These are phyloP conservation scores for Smithornis capensis DNA, from an alignment of 2,113 vertebrate species.

Conservation along the genomic window DNA sequence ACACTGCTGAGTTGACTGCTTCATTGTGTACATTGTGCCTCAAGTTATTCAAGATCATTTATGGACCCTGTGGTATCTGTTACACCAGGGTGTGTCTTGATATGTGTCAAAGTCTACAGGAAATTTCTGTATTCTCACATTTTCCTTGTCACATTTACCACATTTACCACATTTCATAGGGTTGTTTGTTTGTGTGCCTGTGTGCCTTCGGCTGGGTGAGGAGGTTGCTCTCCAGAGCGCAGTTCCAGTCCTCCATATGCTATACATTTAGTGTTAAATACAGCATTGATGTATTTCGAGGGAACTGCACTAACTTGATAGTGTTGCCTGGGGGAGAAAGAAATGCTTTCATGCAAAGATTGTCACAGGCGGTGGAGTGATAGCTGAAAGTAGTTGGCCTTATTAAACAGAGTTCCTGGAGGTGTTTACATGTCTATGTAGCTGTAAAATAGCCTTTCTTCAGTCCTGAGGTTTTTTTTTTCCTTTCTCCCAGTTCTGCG, in stretches of 20 bases:
- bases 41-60: neutral
- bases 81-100: neutral
- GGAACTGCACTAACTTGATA: conserved; percentile 6
- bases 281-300: neutral
- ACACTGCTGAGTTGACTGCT: neutral
- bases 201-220: neutral
- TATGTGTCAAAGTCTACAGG: neutral
- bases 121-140: neutral
- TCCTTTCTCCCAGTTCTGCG: neutral
- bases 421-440: neutral
- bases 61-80: neutral
- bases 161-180: neutral
- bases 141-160: neutral
- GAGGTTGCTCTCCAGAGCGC: neutral
- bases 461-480: neutral
- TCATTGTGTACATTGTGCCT: neutral
- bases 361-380: neutral
- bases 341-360: conserved; percentile 20
- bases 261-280: conserved; percentile 41
- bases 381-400: conserved; percentile 30
- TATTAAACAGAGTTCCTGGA: conserved; percentile 44
- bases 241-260: neutral
- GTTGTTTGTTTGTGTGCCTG: neutral
- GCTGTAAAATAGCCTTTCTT: conserved; percentile 28
- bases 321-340: conserved; percentile 21